Conservation (phyloP, 1,140 invertebrate genomes). For the Drosophila persimilis region DNA sequence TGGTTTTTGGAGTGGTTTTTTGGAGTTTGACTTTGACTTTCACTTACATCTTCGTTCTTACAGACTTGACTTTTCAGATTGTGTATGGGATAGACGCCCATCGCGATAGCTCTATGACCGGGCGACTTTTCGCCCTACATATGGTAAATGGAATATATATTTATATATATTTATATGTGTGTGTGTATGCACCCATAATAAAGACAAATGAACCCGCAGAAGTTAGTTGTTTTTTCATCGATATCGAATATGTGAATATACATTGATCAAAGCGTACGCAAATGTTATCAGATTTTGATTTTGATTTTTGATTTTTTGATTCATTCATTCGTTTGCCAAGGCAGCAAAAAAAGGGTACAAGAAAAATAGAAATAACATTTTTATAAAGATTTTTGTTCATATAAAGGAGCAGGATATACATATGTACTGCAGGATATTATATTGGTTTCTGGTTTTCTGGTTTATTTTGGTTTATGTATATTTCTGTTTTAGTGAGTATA, state of each 20-base stretch:
- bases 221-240: conserved; percentile 22
- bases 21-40: conserved; percentile 32
- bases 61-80: conserved; percentile 92
- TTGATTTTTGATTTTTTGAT: conserved; percentile 16
- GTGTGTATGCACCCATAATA: conserved; percentile 21
- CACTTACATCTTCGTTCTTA: conserved; percentile 94
- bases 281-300: conserved; percentile 29
- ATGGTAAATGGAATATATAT: conserved; percentile 44
- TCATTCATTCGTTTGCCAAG: conserved; percentile 77
- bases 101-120: conserved; percentile 91
- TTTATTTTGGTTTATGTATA: conserved; percentile 41
- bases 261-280: conserved; percentile 76
- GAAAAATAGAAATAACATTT: conserved; percentile 78
- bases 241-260: conserved; percentile 42
- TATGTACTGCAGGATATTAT: conserved; percentile 38
- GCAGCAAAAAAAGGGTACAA: conserved; percentile 75
- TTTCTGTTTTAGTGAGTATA: conserved; percentile 41
- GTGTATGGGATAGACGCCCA: conserved; percentile 94
- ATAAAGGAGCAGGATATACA: conserved; percentile 32
- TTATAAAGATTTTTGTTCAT: conserved; percentile 52
- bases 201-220: conserved; percentile 34
- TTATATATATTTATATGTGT: conserved; percentile 52
- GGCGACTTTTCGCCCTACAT: conserved; percentile 92
- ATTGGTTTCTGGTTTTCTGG: background rate
- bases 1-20: conserved; percentile 9